Percentiles rank a stretch among this genome's conserved stretches.
Evolutionary conservation across 2,113 vertebrate species (phyloP).

Genomic region (Lates calcarifer): DNA sequence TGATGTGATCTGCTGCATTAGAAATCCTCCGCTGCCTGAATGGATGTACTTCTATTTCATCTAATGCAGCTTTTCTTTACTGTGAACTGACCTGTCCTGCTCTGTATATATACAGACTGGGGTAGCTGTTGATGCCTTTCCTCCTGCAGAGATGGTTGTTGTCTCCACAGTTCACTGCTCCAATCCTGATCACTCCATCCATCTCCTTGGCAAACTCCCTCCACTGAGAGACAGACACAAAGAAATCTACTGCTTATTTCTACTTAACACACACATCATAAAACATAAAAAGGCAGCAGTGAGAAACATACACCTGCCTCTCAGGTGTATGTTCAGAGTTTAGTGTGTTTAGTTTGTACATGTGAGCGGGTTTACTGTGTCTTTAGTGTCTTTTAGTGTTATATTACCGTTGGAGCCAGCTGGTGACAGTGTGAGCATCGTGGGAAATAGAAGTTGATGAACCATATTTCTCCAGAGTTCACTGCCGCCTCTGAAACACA

Average conservation of each 20-base stretch:
- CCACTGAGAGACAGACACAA: conserved; percentile 85
- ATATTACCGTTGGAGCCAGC: conserved; percentile 92
- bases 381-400: not conserved
- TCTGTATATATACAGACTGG: conserved; percentile 92
- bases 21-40: too few relatives aligned
- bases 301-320: not conserved
- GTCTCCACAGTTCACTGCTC: conserved; percentile 97
- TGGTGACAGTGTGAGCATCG: conserved; percentile 98
- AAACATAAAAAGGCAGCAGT: not conserved
- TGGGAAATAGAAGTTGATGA: conserved; percentile 98
- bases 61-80: too few relatives aligned
- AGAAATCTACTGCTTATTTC: too few relatives aligned
- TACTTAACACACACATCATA: not conserved
- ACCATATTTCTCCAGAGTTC: conserved; percentile 97
- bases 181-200: conserved; percentile 94
- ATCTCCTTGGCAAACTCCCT: conserved; percentile 98
- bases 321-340: not conserved
- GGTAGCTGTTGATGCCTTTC: conserved; percentile 95
- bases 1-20: too few relatives aligned
- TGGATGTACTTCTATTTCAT: too few relatives aligned
- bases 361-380: not conserved
- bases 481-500: conserved; percentile 87
- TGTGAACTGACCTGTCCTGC: conserved; percentile 85
- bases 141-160: conserved; percentile 93
- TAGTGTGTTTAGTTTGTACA: not conserved